These are phyloP conservation scores for Empidonax traillii DNA, from an alignment of 2,113 vertebrate species.

Conservation along the genomic window DNA sequence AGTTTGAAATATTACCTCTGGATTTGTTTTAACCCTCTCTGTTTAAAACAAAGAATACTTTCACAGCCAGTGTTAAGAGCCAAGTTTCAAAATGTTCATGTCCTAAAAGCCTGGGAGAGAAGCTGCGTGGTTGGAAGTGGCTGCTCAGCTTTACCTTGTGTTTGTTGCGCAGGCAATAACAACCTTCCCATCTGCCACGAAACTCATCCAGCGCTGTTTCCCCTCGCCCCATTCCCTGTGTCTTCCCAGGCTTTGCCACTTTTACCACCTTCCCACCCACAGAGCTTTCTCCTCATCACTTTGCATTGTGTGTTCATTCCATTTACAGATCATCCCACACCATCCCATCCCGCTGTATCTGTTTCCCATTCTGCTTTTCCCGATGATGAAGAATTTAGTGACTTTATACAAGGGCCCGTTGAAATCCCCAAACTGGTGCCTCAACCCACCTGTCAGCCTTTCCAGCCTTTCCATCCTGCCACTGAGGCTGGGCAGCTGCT, in stretches of 20 bases:
- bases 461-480: slow-evolving; percentile 70
- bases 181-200: not conserved
- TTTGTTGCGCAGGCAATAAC: not conserved
- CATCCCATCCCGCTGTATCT: slow-evolving; percentile 89
- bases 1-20: not conserved
- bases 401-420: slow-evolving; percentile 93
- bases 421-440: slow-evolving; percentile 69
- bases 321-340: slow-evolving; percentile 91
- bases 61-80: not conserved
- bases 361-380: slow-evolving; percentile 82
- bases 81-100: not conserved
- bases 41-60: not conserved
- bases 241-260: not conserved
- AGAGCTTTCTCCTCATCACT: slow-evolving; percentile 48
- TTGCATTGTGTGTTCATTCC: slow-evolving; percentile 77
- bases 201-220: not conserved
- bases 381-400: slow-evolving; percentile 95
- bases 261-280: not conserved
- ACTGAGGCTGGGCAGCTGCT: slow-evolving; percentile 72
- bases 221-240: not conserved
- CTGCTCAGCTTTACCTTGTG: not conserved
- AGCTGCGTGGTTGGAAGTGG: not conserved
- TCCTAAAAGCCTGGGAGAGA: not conserved
- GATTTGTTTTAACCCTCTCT: not conserved
- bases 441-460: slow-evolving; percentile 73